Evolutionary conservation across 2,113 vertebrate genomes (phyloP).

Genomic region (Pungitius pungitius): DNA sequence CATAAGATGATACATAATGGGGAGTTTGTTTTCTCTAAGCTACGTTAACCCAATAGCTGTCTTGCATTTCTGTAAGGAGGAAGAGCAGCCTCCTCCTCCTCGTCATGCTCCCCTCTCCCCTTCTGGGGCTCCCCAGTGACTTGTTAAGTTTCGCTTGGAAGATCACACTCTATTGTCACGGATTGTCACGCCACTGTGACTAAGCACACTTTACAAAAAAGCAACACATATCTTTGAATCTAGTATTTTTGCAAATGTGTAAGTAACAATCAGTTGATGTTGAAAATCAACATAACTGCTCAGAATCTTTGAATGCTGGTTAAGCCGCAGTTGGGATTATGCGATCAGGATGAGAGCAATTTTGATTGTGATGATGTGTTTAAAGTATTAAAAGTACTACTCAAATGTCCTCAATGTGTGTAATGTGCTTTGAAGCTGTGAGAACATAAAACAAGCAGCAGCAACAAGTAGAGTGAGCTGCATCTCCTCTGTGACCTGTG

Average conservation of each 20-base stretch:
- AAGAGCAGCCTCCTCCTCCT: neutral
- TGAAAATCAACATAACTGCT: neutral
- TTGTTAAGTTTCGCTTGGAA: neutral
- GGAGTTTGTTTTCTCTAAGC: neutral
- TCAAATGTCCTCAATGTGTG: neutral
- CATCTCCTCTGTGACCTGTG: neutral
- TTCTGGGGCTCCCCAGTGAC: neutral
- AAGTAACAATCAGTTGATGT: neutral
- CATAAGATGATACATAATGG: neutral
- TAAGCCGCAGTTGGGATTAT: neutral
- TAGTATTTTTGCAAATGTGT: neutral
- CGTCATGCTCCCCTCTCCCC: neutral
- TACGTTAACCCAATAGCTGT: neutral
- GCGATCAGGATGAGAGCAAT: neutral
- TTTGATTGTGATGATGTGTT: neutral
- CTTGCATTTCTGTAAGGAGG: neutral
- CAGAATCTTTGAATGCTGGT: neutral
- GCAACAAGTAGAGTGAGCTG: neutral
- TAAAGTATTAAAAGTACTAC: neutral
- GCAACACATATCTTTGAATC: neutral
- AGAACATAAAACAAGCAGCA: neutral
- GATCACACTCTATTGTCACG: neutral
- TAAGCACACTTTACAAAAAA: neutral
- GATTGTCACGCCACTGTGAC: neutral
- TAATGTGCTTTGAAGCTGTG: neutral